phyloP scores from a whole-genome alignment of 64 coral and sea anemone species.

The Montipora foliosa region DNA sequence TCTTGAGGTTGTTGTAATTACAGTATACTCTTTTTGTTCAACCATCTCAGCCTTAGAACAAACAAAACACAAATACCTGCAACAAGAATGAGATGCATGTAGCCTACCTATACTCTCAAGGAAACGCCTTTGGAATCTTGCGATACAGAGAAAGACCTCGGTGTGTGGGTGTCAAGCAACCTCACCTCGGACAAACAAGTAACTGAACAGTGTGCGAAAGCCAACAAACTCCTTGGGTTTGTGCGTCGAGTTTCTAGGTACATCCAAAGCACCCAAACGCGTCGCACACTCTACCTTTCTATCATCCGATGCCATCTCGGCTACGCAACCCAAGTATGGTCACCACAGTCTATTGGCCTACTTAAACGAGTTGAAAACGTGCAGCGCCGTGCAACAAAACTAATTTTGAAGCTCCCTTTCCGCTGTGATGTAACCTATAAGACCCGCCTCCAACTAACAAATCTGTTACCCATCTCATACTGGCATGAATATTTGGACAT shows the following conservation, averaged over 20 bases:
- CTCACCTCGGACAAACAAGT: constrained; percentile 30
- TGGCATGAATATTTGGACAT: constrained; percentile 73
- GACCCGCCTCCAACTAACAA: constrained; percentile 31
- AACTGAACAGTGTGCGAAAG: constrained; percentile 15
- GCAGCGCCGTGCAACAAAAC: constrained; percentile 44
- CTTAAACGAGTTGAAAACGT: constrained; percentile 47
- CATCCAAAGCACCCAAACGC: constrained; percentile 39
- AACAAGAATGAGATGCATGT: too few relatives aligned
- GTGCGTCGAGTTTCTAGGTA: constrained; percentile 31
- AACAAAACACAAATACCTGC: too few relatives aligned
- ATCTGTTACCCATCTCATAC: constrained; percentile 57
- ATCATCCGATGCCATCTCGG: constrained; percentile 30
- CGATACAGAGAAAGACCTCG: constrained; percentile 41
- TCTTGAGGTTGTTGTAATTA: too few relatives aligned
- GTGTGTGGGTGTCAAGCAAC: constrained; percentile 51
- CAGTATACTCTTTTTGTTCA: too few relatives aligned
- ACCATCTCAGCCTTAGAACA: too few relatives aligned
- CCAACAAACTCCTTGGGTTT: constrained; percentile 58
- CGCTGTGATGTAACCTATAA: constrained; percentile 52
- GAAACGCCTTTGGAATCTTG: constrained; percentile 28
- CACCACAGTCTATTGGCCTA: constrained; percentile 55
- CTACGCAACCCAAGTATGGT: constrained; percentile 63
- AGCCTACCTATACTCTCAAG: not conserved
- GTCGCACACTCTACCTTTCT: constrained; percentile 36
- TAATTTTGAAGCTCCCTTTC: constrained; percentile 46